Conservation (phyloP, 2,113 vertebrate species). For the Tachuris rubrigastra region DNA sequence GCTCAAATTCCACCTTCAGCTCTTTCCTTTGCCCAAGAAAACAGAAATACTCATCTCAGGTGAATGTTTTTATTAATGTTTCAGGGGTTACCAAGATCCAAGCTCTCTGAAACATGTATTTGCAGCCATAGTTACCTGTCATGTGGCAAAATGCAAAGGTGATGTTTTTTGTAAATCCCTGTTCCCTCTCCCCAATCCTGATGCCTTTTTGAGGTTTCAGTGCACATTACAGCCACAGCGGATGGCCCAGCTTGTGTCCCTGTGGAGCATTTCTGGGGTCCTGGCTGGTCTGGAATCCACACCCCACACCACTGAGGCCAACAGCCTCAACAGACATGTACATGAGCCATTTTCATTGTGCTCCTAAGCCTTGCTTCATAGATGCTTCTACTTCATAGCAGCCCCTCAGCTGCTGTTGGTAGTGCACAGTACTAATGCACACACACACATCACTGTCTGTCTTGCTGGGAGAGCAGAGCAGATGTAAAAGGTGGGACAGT, state of each 20-base stretch:
- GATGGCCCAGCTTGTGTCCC: background rate
- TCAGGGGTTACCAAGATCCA: background rate
- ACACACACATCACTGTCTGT: too few species aligned
- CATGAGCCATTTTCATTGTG: background rate
- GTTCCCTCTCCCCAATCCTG: fast-evolving
- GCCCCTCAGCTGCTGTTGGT: fast-evolving
- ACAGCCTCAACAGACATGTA: background rate
- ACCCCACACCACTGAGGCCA: fast-evolving
- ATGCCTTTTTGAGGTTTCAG: background rate
- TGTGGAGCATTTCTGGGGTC: too few species aligned
- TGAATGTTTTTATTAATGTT: background rate
- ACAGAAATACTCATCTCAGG: background rate
- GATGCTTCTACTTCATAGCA: background rate
- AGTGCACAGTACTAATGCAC: background rate
- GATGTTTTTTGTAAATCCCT: background rate
- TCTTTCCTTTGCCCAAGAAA: background rate
- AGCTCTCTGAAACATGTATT: background rate
- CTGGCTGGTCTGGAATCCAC: fast-evolving
- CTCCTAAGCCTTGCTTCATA: background rate
- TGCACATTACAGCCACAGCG: too few species aligned
- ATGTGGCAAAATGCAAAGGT: background rate
- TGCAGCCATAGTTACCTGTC: background rate
- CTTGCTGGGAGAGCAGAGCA: background rate
- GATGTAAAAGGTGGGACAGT: background rate
- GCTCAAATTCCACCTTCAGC: background rate